These are phyloP conservation scores for Alexandromys fortis DNA, from an alignment of 2,113 vertebrate species.

Conservation along the genomic window DNA sequence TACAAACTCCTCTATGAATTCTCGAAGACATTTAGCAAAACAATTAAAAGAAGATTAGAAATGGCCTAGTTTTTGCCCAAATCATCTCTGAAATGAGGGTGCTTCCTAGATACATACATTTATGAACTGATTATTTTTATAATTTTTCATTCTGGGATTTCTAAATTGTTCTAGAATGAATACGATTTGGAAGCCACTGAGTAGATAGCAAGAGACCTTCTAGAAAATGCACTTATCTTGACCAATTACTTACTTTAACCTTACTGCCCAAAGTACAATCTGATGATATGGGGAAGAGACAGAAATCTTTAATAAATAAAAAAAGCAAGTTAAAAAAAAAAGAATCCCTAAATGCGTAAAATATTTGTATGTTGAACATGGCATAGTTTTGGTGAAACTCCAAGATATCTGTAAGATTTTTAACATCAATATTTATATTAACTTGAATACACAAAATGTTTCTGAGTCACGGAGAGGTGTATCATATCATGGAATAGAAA, in stretches of 20 bases:
- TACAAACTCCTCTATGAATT: neutral
- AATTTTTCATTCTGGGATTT: neutral
- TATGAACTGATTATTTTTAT: neutral
- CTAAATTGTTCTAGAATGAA: neutral
- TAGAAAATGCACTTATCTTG: neutral
- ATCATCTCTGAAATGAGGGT: neutral
- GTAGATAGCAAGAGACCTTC: neutral
- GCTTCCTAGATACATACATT: neutral
- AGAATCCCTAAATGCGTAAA: fast-evolving
- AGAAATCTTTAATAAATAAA: too few species aligned
- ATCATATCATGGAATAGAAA: neutral
- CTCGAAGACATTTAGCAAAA: neutral
- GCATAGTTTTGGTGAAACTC: neutral
- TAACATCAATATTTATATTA: neutral
- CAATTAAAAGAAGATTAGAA: neutral
- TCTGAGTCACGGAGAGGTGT: neutral
- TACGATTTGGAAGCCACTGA: neutral
- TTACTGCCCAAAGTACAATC: neutral
- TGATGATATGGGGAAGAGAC: too few species aligned
- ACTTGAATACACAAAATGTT: neutral
- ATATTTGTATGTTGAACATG: neutral
- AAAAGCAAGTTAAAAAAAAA: too few species aligned
- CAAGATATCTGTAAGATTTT: neutral
- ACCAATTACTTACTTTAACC: neutral
- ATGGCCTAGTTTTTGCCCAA: neutral